A percentile compares a stretch with the other conserved stretches of the same genome.
These are phyloP conservation scores for Rhinichthys klamathensis DNA, from an alignment of 2,113 vertebrate species.

Conservation along the genomic window DNA sequence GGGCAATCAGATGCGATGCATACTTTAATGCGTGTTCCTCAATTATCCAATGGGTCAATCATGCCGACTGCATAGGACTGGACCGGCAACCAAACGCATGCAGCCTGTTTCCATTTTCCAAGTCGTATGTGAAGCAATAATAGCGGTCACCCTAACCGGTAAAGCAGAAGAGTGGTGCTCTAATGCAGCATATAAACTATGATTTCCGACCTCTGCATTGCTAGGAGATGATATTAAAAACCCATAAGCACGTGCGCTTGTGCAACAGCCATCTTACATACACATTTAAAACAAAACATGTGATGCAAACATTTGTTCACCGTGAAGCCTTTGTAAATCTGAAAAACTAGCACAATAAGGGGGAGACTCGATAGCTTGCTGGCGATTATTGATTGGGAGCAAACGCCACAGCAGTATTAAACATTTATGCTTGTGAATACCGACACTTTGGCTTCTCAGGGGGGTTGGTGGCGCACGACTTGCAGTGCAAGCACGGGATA, in stretches of 20 bases:
- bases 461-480: constrained; percentile 17
- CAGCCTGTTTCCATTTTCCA: constrained; percentile 20
- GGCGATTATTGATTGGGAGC: constrained; percentile 51
- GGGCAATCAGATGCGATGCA: constrained; percentile 42
- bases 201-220: constrained; percentile 34
- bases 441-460: constrained; percentile 3
- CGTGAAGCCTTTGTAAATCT: background rate
- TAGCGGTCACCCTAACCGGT: constrained; percentile 29
- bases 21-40: too few relatives aligned
- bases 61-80: background rate
- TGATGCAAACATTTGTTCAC: background rate
- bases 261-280: background rate
- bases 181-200: constrained; percentile 45
- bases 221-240: constrained; percentile 21
- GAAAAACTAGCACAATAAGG: background rate
- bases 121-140: constrained; percentile 6
- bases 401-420: constrained; percentile 54
- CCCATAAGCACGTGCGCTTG: background rate
- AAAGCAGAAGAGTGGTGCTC: constrained; percentile 22
- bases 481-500: background rate
- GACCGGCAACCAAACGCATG: background rate
- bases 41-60: constrained; percentile 52
- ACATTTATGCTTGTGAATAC: constrained; percentile 53
- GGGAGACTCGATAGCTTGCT: constrained; percentile 8
- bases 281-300: background rate